Percentiles rank a stretch among this genome's conserved stretches.
Evolutionary conservation across 2,797 vertebrate genomes (phyloP).

Genomic region (Amblyraja radiata): DNA sequence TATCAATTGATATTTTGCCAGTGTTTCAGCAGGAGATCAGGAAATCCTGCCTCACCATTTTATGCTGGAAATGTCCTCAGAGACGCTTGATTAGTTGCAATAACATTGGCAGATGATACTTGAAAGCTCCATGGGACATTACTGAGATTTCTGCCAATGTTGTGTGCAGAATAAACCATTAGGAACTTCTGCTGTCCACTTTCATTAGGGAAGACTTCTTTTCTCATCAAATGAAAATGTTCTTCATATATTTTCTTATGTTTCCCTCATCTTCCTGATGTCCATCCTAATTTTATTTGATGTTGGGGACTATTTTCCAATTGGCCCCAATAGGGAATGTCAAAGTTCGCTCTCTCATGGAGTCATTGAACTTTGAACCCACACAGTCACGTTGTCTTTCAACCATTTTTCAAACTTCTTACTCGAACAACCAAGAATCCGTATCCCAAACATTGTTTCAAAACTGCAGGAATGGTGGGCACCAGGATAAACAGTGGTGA

Average conservation of each 20-base stretch:
- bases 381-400: not conserved
- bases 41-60: not conserved
- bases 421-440: not conserved
- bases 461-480: not conserved
- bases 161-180: not conserved
- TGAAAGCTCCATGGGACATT: not conserved
- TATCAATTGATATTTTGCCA: not conserved
- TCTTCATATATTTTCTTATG: not conserved
- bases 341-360: not conserved
- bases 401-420: constrained; percentile 1
- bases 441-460: not conserved
- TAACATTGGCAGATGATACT: not conserved
- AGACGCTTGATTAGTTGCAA: not conserved
- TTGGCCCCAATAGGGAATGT: not conserved
- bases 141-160: not conserved
- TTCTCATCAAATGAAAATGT: not conserved
- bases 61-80: not conserved
- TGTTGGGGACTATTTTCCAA: not conserved
- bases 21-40: not conserved
- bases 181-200: not conserved
- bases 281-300: not conserved
- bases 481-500: not conserved
- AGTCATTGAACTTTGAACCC: not conserved
- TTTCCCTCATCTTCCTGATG: not conserved
- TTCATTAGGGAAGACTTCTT: not conserved